Percentiles rank a stretch among this genome's conserved stretches.
Evolutionary conservation across 2,797 vertebrate species (phyloP).

Genomic region (Schizothorax lantsangensis): DNA sequence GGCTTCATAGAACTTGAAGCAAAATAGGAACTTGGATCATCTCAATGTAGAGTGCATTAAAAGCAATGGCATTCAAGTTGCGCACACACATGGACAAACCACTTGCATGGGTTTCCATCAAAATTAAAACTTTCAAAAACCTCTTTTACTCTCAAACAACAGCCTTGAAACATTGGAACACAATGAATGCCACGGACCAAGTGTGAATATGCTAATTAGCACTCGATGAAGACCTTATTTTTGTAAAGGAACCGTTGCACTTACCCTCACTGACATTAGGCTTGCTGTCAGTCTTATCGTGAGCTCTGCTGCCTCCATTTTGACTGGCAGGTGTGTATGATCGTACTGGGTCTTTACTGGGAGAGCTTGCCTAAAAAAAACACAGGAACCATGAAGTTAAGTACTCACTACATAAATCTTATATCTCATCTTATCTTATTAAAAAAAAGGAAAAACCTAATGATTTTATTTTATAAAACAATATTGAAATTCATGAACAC

Average conservation of each 20-base stretch:
- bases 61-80: slow-evolving; percentile 1
- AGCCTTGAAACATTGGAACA: slow-evolving; percentile 6
- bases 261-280: slow-evolving; percentile 87
- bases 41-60: slow-evolving; percentile 20
- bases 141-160: neutral
- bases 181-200: neutral
- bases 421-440: neutral
- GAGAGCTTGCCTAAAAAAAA: slow-evolving; percentile 73
- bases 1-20: slow-evolving; percentile 6
- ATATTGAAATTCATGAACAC: neutral
- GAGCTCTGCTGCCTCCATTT: slow-evolving; percentile 72
- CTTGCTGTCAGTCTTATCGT: slow-evolving; percentile 84
- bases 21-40: slow-evolving; percentile 21
- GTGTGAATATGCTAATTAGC: neutral
- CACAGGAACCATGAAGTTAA: slow-evolving; percentile 2
- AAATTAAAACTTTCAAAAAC: slow-evolving; percentile 30
- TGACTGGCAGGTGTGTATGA: slow-evolving; percentile 70
- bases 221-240: neutral
- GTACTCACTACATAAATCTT: neutral
- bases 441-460: neutral
- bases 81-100: slow-evolving; percentile 5
- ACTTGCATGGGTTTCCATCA: slow-evolving; percentile 15
- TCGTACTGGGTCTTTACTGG: slow-evolving; percentile 71
- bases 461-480: neutral
- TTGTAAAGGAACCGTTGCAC: slow-evolving; percentile 10